Base-by-base conservation (phyloP, 2,797 vertebrate species). In the Sylvilagus floridanus region DNA sequence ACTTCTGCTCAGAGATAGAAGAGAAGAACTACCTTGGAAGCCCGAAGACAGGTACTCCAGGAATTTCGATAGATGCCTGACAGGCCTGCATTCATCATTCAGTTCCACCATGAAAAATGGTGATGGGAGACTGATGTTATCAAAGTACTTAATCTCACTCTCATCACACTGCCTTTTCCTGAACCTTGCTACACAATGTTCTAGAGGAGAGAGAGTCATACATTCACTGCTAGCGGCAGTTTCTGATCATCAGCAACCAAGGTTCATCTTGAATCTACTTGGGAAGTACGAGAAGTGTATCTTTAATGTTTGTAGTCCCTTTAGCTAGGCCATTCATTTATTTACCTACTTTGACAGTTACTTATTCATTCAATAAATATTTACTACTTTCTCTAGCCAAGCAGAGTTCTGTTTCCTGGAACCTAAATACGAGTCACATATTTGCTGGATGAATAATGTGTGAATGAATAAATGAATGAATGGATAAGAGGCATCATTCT, bases 71-170 rank as follows among this genome's bases (percentile, higher is more conserved):
- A 88, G 94, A 85, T 63, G 90, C 19, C 32, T 91, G 91, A 92
- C 96, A 93, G 90, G 79, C 35, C 3, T 8, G 4, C 92, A 91
- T 95, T 77, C 85, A 96, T 95, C 94, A 92, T 76, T 85, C 86
- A 76, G 94, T 69, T 57, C 75, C 78, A 17, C 95, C 32, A 3
- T 63, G 77, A 97, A 95, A 72, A 95, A 94, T 79, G 90, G 94
- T 57, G 73, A 84, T 69, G 10, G 75, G 94, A 94, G 78, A 84
- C 83, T 69, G 86, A 92, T 92, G 95, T 90, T 92, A 94, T 96
- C 87, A 88, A 52, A 93, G 85, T 68, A 77, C 94, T 93, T 94
- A 73, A 94, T 94, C 96, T 96, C 90, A 35, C 78, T 92, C 87
- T 93, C 90, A 93, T 92, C 90, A 77, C 90, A 81, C 6, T 75